Percentiles rank a stretch among this genome's conserved stretches.
phyloP scores from a whole-genome alignment of 1,140 invertebrate species.

The Ceratosolen fusciceps region DNA sequence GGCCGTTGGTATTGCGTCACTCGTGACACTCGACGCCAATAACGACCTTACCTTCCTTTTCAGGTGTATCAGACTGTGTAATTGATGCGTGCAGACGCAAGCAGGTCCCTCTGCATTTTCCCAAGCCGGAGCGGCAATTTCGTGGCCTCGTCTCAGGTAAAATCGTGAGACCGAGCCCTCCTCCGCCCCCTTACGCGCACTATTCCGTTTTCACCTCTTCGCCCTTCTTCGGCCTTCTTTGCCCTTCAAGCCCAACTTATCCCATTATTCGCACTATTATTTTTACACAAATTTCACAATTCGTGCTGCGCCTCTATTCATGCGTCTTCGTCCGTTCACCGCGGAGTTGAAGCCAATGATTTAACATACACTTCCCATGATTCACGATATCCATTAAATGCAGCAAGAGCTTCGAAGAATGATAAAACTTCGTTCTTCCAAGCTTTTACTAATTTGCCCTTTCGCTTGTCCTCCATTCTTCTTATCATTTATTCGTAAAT shows the following conservation, averaged over 20 bases:
- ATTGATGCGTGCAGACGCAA: constrained; percentile 53
- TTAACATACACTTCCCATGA: not conserved
- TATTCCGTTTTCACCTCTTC: not conserved
- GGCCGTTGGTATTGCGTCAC: constrained; percentile 41
- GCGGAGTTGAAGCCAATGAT: constrained; percentile 10
- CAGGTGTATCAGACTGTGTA: constrained; percentile 67
- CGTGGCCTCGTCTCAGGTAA: not conserved
- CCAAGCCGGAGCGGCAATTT: constrained; percentile 29
- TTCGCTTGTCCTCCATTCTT: too few species aligned
- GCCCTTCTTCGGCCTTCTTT: too few species aligned
- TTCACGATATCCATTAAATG: too few species aligned
- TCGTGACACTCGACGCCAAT: constrained; percentile 53
- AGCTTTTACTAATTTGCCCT: too few species aligned
- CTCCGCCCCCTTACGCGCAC: too few species aligned
- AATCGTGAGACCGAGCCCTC: not conserved
- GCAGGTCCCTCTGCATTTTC: constrained; percentile 36
- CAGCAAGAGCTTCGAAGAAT: too few species aligned
- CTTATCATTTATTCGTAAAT: too few species aligned
- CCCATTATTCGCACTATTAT: not conserved
- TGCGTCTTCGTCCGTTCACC: too few species aligned
- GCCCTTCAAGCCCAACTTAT: too few species aligned
- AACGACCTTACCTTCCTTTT: constrained; percentile 65
- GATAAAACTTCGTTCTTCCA: too few species aligned
- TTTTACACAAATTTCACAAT: too few species aligned
- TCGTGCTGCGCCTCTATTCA: too few species aligned